phyloP scores from a whole-genome alignment of 2,113 vertebrate species.

The Antechinus stuartii region DNA sequence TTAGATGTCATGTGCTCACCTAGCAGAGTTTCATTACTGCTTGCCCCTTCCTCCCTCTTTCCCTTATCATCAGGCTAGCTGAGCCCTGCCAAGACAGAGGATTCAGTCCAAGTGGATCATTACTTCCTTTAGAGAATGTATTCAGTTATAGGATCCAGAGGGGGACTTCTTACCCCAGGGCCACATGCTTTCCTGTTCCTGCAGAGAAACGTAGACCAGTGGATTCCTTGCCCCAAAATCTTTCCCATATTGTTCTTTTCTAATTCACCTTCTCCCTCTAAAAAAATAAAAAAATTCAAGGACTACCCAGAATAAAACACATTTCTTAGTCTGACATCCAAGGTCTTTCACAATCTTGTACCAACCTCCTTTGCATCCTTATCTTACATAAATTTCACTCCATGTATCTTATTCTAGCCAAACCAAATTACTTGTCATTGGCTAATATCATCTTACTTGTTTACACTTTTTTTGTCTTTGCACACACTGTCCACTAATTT shows the following conservation, averaged over 20 bases:
- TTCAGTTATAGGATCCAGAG: background rate
- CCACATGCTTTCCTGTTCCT: background rate
- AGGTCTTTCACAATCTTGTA: background rate
- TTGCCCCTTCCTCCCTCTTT: background rate
- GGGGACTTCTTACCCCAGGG: background rate
- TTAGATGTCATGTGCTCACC: conserved; percentile 27
- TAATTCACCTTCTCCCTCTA: background rate
- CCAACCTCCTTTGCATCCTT: background rate
- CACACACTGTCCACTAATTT: background rate
- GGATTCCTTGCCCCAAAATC: background rate
- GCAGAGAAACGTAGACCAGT: background rate
- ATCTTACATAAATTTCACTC: background rate
- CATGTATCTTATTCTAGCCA: background rate
- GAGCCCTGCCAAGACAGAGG: background rate
- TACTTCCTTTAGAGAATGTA: background rate
- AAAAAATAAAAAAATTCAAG: background rate
- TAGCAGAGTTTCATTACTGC: background rate
- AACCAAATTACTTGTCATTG: background rate
- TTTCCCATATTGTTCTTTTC: background rate
- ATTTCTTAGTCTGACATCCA: background rate
- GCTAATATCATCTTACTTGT: background rate
- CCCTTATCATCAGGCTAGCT: background rate
- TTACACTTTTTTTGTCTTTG: background rate
- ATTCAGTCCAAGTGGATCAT: background rate
- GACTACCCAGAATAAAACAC: background rate